Evolutionary conservation across 2,797 vertebrate genomes (phyloP), one percentile per base, ranked within the genome.

Genomic region (Liparis tanakae): DNA sequence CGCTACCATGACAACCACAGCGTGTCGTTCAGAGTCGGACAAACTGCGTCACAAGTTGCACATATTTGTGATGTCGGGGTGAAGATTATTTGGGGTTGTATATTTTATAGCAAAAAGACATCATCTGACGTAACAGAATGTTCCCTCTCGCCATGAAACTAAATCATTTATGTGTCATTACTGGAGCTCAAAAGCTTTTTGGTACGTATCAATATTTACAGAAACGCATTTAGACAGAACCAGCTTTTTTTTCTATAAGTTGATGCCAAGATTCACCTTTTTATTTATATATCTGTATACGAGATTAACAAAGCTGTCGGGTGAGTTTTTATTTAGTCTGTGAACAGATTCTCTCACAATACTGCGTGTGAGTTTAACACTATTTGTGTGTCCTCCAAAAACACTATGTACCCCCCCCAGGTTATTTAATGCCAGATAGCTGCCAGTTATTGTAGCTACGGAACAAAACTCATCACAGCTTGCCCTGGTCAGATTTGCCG

Each of bases 111-210:
- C 84, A 80, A 88, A 30, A 93, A 83, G 63, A 85, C 81, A 85
- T 91, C 90, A 92, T 81, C 72, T 55, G 64, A 78, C 78, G 80
- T 87, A 79, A 68, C 73, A 55, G 61, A 82, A 68, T 36, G 61
- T 87, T 92, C 91, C 89, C 89, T 88, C 89, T 88, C 91, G 87
- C 84, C 90, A 39, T 68, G 41, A 64, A 70, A 48, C 72, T 56
- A 64, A 71, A 89, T 74, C 91, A 89, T 74, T 84, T 5, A 70
- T 87, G 89, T 72, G 65, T 92, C 80, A 85, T 77, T 88, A 79
- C 76, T 89, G 94, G 94, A 95, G 93, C 94, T 95, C 94, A 94
- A 94, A 96, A 96, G 95, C 95, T 96, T 94, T 93, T 90, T 94
- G 91, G 64, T 89, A 84, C 50, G 48, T 81, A 76, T 85, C 71